phyloP scores from a whole-genome alignment of 2,113 vertebrate species.

The Microcebus jonahi region DNA sequence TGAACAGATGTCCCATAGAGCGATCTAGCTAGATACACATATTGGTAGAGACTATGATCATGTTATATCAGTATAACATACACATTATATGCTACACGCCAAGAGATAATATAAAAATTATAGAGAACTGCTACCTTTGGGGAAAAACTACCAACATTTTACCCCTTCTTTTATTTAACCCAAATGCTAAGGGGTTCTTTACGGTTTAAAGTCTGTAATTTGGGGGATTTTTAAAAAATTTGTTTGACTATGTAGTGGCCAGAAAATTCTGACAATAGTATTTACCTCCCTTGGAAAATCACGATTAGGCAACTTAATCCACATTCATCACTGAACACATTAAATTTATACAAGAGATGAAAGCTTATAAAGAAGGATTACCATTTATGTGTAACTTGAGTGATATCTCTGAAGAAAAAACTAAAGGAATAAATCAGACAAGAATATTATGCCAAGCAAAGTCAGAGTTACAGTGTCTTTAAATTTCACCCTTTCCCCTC shows the following conservation, averaged over 20 bases:
- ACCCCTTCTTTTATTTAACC: not conserved
- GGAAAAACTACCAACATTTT: not conserved
- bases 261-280: not conserved
- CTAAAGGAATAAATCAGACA: constrained; percentile 13
- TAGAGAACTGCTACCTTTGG: not conserved
- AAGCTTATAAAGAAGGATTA: constrained; percentile 13
- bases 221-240: not conserved
- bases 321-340: not conserved
- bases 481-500: not conserved
- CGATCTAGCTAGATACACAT: not conserved
- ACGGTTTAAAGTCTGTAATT: not conserved
- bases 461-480: not conserved
- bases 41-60: not conserved
- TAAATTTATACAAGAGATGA: not conserved
- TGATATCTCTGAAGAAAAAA: not conserved
- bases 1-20: not conserved
- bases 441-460: not conserved
- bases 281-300: not conserved
- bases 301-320: not conserved
- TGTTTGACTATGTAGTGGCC: not conserved
- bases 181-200: not conserved
- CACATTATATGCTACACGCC: not conserved
- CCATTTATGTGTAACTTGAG: not conserved
- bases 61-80: not conserved
- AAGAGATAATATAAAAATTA: not conserved